These are phyloP conservation scores for Emydura subglobosa DNA, from an alignment of 2,113 vertebrate genomes.

Conservation along the genomic window DNA sequence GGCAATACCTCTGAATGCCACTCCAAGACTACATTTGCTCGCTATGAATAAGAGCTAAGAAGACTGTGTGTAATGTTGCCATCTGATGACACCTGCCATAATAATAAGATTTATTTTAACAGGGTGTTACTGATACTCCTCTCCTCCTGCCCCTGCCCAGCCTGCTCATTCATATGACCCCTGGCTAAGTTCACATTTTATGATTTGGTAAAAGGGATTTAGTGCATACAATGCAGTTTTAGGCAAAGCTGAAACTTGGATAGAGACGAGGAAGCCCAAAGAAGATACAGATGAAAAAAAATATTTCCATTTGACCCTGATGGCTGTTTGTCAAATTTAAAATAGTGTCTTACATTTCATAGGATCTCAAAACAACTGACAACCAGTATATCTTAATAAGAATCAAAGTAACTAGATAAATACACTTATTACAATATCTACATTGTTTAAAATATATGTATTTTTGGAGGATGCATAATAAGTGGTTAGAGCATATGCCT, in stretches of 20 bases:
- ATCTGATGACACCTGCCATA: background rate
- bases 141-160: background rate
- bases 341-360: too few relatives aligned
- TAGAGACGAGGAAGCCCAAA: background rate
- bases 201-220: background rate
- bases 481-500: too few relatives aligned
- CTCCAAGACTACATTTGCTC: background rate
- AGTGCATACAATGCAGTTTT: background rate
- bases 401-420: too few relatives aligned
- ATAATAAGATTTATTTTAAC: background rate
- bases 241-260: background rate
- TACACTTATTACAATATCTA: too few relatives aligned
- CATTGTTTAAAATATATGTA: too few relatives aligned
- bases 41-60: background rate
- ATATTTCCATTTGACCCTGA: too few relatives aligned
- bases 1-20: background rate
- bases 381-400: too few relatives aligned
- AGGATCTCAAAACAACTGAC: too few relatives aligned
- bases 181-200: background rate
- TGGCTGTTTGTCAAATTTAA: too few relatives aligned
- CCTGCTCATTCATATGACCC: background rate
- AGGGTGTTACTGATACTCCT: background rate
- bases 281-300: too few relatives aligned
- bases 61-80: background rate
- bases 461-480: too few relatives aligned